Base-by-base conservation (phyloP, 2,888 invertebrate genomes). In the Amphipyra berbera region DNA sequence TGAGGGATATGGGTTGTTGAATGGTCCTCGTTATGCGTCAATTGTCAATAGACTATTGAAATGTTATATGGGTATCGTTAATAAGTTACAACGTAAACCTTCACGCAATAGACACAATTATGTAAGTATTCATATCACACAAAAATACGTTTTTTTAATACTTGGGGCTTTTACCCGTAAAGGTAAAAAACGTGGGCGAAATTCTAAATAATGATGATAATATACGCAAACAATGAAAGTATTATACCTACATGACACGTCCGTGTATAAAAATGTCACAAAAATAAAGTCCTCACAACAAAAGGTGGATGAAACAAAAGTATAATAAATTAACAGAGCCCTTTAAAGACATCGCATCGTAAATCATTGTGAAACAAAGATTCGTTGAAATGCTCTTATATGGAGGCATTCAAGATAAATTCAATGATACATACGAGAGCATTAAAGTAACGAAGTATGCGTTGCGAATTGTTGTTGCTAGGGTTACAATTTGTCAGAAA, bases 321-420 rank as follows among this genome's bases (percentile, higher is more conserved):
- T 77, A 67, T 73, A 65, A 77, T 77, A 76, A 72, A 77, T 79
- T 69, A 77, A 69, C 78, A 41, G 61, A 45, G 56, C 50, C 60
- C 58, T 79, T 53, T 62, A 77, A 77, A 77, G 69, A 77, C 77
- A 69, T 59, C 54, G 46, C 64, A 35, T 79, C 79, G 61, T 79
- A 65, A 77, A 79, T 79, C 80, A 79, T 65, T 69, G 47, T 42
- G 35, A 56, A 61, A 69, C 74, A 73, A 73, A 65, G 64, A 79
- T 67, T 53, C 38, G 41, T 59, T 59, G 65, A 58, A 58, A 59
- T 47, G 71, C 47, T 52, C 65, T 33, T 53, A 75, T 71, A 58
- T 58, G 52, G 40, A 45, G 15, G 50, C 55, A 64, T 58, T 64
- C 65, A 71, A 75, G 54, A 76, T 45, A 71, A 75, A 76, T 52